Evolutionary conservation across 2,113 vertebrate species (phyloP).

Genomic region (Ibidorhyncha struthersii): DNA sequence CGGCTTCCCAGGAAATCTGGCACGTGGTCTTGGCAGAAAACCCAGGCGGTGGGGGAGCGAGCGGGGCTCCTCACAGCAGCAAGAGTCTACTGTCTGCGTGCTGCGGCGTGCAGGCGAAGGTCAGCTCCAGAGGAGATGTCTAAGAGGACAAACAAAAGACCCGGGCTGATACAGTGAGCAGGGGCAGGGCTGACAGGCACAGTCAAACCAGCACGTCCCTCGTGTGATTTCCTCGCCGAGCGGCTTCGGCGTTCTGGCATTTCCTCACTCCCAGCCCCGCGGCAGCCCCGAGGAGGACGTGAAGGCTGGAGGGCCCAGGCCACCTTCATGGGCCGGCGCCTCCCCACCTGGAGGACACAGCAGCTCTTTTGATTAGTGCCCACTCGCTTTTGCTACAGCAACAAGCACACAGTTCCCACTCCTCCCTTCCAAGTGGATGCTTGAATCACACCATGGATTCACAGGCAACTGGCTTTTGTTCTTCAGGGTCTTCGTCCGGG

Average conservation of each 20-base stretch:
- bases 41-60: background rate
- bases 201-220: background rate
- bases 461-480: slow-evolving; percentile 67
- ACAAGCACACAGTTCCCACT: slow-evolving; percentile 1
- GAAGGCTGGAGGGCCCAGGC: background rate
- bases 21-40: background rate
- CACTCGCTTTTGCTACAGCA: slow-evolving; percentile 25
- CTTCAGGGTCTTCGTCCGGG: background rate
- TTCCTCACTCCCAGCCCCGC: rapidly evolving
- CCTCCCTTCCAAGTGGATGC: slow-evolving; percentile 7
- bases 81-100: rapidly evolving
- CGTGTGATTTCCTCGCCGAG: rapidly evolving
- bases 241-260: rapidly evolving
- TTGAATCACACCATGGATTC: slow-evolving; percentile 38
- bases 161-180: rapidly evolving
- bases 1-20: background rate
- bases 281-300: background rate
- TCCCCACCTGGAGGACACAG: background rate
- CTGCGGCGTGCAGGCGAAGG: background rate
- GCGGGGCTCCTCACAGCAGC: rapidly evolving
- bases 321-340: background rate
- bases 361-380: background rate
- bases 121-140: background rate
- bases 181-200: background rate
- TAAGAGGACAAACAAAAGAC: background rate